These are phyloP conservation scores for Aphis gossypii DNA, from an alignment of 1,140 invertebrate species.

Conservation along the genomic window DNA sequence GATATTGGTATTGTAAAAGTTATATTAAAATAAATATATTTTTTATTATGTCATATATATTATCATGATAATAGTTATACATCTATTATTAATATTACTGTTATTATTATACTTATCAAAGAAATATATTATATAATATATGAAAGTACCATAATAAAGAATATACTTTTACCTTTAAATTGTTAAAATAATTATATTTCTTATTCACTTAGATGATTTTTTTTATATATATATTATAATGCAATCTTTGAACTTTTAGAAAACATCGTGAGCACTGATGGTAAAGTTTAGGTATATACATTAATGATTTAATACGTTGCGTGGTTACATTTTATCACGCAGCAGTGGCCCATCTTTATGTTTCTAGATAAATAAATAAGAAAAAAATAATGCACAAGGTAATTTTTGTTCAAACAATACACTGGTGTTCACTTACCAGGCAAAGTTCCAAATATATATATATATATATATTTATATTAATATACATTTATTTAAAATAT, in stretches of 20 bases:
- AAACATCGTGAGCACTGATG: neutral
- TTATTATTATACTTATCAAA: too few species aligned
- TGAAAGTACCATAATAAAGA: neutral
- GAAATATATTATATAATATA: too few species aligned
- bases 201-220: neutral
- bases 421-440: too few species aligned
- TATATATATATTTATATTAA: neutral
- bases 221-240: neutral
- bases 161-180: neutral
- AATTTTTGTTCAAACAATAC: neutral
- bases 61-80: too few species aligned
- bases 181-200: neutral
- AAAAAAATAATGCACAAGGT: neutral
- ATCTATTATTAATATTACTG: too few species aligned
- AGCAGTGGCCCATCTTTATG: neutral
- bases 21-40: too few species aligned
- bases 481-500: neutral
- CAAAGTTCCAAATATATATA: neutral
- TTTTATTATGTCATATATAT: too few species aligned
- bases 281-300: neutral
- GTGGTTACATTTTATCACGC: neutral
- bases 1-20: too few species aligned
- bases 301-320: constrained; percentile 34
- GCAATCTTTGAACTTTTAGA: neutral
- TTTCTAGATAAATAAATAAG: constrained; percentile 21